These are phyloP conservation scores for Sphenodon punctatus DNA, from an alignment of 2,797 vertebrate genomes.

Conservation along the genomic window DNA sequence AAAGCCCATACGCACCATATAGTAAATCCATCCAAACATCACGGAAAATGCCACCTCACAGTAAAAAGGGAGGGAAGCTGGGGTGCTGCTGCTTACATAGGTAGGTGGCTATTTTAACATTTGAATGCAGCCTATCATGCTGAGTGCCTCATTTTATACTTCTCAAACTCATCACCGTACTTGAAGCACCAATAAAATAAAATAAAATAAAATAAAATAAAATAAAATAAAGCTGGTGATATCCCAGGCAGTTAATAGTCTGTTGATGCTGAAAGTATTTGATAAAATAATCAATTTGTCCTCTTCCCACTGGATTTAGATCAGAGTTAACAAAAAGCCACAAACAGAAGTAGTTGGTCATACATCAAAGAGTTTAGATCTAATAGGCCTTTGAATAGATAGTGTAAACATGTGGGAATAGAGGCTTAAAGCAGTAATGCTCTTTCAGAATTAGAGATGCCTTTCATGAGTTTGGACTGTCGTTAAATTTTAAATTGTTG, in stretches of 20 bases:
- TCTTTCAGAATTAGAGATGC: background rate
- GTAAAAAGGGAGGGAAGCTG: too few relatives aligned
- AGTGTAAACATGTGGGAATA: constrained; percentile 62
- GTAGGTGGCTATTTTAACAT: too few relatives aligned
- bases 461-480: constrained; percentile 28
- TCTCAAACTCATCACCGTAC: background rate
- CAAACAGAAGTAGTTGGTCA: constrained; percentile 46
- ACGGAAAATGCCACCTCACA: too few relatives aligned
- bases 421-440: constrained; percentile 41
- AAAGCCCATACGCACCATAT: too few relatives aligned
- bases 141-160: background rate
- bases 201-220: too few relatives aligned
- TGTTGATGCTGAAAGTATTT: constrained; percentile 51
- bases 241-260: background rate
- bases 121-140: too few relatives aligned
- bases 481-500: constrained; percentile 43
- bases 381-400: constrained; percentile 68
- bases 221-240: background rate
- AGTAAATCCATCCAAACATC: too few relatives aligned
- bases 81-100: too few relatives aligned
- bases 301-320: constrained; percentile 52
- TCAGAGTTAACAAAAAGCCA: constrained; percentile 63
- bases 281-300: constrained; percentile 65
- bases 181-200: background rate
- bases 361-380: constrained; percentile 70